phyloP scores from a whole-genome alignment of 2,888 invertebrate species.

The Nomada ferruginata region DNA sequence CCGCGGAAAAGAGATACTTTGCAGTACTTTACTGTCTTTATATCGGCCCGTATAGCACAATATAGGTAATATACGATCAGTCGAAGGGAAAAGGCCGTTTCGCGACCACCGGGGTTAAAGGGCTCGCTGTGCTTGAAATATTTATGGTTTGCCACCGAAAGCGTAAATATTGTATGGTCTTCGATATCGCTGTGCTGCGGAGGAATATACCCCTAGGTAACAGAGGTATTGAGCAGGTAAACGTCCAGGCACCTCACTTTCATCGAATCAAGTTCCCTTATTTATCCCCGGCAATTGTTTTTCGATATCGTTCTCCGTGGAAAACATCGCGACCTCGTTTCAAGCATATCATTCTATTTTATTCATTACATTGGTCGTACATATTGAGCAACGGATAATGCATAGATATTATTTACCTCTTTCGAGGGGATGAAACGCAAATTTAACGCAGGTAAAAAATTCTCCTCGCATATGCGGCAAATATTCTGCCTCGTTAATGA shows the following conservation, averaged over 20 bases:
- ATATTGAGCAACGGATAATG: conserved; percentile 52
- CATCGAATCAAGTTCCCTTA: conserved; percentile 72
- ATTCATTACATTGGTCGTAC: conserved; percentile 34
- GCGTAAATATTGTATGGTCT: conserved; percentile 76
- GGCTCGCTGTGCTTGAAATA: conserved; percentile 74
- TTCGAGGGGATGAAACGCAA: conserved; percentile 21
- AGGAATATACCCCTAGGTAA: conserved; percentile 51
- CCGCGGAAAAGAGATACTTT: conserved; percentile 23
- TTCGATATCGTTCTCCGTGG: conserved; percentile 64
- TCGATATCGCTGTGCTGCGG: conserved; percentile 53
- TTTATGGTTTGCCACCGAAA: conserved; percentile 74
- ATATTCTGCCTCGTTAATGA: conserved; percentile 14
- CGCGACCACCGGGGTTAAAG: conserved; percentile 61
- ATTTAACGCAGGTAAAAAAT: conserved; percentile 27
- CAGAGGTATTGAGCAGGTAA: conserved; percentile 50
- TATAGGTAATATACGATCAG: conserved; percentile 53
- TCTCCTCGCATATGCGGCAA: not conserved
- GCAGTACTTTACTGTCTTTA: conserved; percentile 38
- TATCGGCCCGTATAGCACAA: conserved; percentile 47
- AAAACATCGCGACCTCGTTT: conserved; percentile 46
- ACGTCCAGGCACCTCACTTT: conserved; percentile 51
- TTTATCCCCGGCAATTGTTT: conserved; percentile 73
- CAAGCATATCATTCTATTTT: conserved; percentile 41
- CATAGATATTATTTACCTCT: conserved; percentile 6
- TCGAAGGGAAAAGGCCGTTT: conserved; percentile 42